A percentile compares a stretch with the other conserved stretches of the same genome.
phyloP scores from a whole-genome alignment of 2,113 vertebrate genomes.

The Catharus fuscescens region DNA sequence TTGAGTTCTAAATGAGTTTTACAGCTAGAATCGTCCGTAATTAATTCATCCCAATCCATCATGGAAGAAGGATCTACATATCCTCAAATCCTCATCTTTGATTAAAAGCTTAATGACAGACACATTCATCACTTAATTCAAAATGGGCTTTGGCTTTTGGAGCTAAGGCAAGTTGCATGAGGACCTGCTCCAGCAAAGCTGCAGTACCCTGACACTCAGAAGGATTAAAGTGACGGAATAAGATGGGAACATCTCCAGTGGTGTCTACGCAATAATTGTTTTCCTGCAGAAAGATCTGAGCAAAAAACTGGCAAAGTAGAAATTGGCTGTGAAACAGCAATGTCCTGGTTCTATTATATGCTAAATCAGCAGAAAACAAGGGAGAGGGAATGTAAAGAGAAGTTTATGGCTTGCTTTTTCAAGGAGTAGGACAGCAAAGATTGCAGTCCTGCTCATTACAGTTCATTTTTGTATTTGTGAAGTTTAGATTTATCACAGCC shows the following conservation, averaged over 20 bases:
- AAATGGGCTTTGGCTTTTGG: background rate
- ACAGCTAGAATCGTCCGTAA: background rate
- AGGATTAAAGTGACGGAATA: background rate
- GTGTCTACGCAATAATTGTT: background rate
- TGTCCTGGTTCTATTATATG: background rate
- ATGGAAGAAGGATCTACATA: background rate
- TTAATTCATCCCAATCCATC: background rate
- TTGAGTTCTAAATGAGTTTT: background rate
- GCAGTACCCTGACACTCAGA: background rate
- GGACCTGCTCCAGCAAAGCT: background rate
- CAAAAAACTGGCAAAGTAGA: background rate
- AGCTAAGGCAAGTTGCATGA: background rate
- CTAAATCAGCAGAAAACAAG: background rate
- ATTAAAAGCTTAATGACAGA: constrained; percentile 6
- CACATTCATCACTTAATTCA: background rate
- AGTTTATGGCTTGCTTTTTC: background rate
- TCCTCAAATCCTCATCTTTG: background rate
- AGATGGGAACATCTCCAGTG: background rate
- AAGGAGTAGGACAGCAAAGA: background rate
- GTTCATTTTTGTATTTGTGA: background rate
- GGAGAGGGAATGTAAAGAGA: background rate
- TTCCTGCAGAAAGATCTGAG: background rate
- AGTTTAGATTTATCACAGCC: background rate
- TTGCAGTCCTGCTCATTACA: background rate
- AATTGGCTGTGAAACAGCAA: background rate